Base-by-base conservation (phyloP, 2,113 vertebrate species). In the Dendrocopos noguchii region DNA sequence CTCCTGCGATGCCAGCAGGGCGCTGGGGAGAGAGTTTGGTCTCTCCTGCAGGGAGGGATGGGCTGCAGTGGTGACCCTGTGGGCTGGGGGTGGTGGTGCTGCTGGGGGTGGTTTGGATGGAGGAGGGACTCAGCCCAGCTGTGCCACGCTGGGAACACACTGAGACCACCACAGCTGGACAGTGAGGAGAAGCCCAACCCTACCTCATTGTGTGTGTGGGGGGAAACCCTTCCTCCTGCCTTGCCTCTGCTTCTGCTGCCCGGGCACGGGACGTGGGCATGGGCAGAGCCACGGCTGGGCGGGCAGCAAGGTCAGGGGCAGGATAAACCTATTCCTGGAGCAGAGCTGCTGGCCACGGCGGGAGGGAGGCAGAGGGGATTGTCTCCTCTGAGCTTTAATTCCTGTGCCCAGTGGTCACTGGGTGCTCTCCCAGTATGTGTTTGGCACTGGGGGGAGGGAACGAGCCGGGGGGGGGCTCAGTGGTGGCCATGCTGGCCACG, bases 271-370 rank as follows among this genome's bases (percentile, higher is more conserved):
- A 16, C 0, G 5, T 31, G 79, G 56, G 79, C 61, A 12, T 1
- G 17, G 33, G 74, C 78, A 77, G 44, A 91, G 86, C 20, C 21
- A 3, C 16, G 14, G 39, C 71, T 11, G 5, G 44, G 70, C 44
- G 9, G 33, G 46, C 46, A 34, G 61, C 31, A 9, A 83, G 93
- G 89, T 88, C 93, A 88, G 50, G 72, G 27, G n/a, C 71, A 3
- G 95, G 92, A 84, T 91, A 28, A 88, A 88, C 78, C 93, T 93
- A 95, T 95, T 95, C 95, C 86, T 87, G 93, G 88, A 91, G 91
- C 66, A n/a, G 95, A 93, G 88, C 93, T 8, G 63, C 80, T 3
- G 0, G 29, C 33, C 33, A 14, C 39, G 0, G 56, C 13, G 5
- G 87, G 61, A 59, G 75, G 34, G 15, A 6, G 46, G 63, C 2